These are phyloP conservation scores for Dissostichus mawsoni DNA, from an alignment of 2,113 vertebrate species.

Conservation along the genomic window DNA sequence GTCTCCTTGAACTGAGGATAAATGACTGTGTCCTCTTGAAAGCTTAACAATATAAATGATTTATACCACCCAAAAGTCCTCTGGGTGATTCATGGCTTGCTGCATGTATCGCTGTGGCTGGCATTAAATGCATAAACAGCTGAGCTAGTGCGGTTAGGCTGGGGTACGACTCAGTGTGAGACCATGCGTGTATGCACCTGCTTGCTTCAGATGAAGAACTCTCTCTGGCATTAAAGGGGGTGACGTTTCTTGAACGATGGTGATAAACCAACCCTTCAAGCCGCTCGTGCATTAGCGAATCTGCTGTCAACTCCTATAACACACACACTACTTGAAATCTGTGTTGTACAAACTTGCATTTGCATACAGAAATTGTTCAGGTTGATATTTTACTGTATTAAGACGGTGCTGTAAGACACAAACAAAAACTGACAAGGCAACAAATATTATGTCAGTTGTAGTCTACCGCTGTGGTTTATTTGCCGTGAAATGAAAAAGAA, in stretches of 20 bases:
- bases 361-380: slow-evolving; percentile 72
- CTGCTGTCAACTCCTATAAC: slow-evolving; percentile 68
- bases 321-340: slow-evolving; percentile 38
- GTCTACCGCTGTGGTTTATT: slow-evolving; percentile 59
- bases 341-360: slow-evolving; percentile 68
- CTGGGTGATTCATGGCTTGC: slow-evolving; percentile 57
- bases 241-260: slow-evolving; percentile 9
- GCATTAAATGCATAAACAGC: slow-evolving; percentile 62
- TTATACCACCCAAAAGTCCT: slow-evolving; percentile 52
- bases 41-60: slow-evolving; percentile 69
- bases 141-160: slow-evolving; percentile 30
- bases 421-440: slow-evolving; percentile 70
- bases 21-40: slow-evolving; percentile 62
- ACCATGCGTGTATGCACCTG: slow-evolving; percentile 34
- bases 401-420: slow-evolving; percentile 39
- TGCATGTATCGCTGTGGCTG: slow-evolving; percentile 50
- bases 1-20: slow-evolving; percentile 73
- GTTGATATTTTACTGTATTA: slow-evolving; percentile 66
- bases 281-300: slow-evolving; percentile 20
- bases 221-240: slow-evolving; percentile 19
- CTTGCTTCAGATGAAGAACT: slow-evolving; percentile 25
- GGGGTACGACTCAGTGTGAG: slow-evolving; percentile 28
- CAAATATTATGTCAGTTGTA: slow-evolving; percentile 72
- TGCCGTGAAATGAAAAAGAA: slow-evolving; percentile 51
- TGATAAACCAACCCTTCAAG: slow-evolving; percentile 28